Conservation (phyloP, 2,113 vertebrate species). For the Chaetura pelagica region DNA sequence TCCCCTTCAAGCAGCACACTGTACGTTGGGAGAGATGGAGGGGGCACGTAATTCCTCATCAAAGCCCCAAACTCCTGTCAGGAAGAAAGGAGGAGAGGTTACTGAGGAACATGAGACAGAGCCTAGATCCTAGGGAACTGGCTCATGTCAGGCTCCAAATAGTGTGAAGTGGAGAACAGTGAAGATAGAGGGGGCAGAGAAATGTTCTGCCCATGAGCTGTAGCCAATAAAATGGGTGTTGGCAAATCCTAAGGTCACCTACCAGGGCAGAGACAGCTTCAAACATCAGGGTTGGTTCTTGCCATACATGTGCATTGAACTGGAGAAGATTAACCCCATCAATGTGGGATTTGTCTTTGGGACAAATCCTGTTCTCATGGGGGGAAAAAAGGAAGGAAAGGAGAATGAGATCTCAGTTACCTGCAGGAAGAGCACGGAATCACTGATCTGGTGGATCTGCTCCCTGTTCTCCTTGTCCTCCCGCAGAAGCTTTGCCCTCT, state of each 20-base stretch:
- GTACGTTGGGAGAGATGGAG: slow-evolving; percentile 80
- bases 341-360: not conserved
- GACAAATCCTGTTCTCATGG: not conserved
- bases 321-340: not conserved
- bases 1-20: slow-evolving; percentile 82
- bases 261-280: not conserved
- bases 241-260: not conserved
- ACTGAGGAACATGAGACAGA: not conserved
- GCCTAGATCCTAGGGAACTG: not conserved
- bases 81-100: not conserved
- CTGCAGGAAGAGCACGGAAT: slow-evolving; percentile 83
- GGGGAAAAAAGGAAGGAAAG: not conserved
- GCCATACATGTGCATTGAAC: not conserved
- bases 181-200: not conserved
- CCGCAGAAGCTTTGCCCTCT: slow-evolving; percentile 77
- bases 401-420: not conserved
- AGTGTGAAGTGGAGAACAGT: not conserved
- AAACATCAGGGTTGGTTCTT: not conserved
- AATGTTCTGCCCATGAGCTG: not conserved
- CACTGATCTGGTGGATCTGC: slow-evolving; percentile 82
- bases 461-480: slow-evolving; percentile 83
- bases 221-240: not conserved
- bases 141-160: not conserved
- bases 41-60: slow-evolving; percentile 80
- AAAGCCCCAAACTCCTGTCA: slow-evolving; percentile 79